phyloP scores from a whole-genome alignment of 1,140 invertebrate species.

The Mactra quadrangularis region DNA sequence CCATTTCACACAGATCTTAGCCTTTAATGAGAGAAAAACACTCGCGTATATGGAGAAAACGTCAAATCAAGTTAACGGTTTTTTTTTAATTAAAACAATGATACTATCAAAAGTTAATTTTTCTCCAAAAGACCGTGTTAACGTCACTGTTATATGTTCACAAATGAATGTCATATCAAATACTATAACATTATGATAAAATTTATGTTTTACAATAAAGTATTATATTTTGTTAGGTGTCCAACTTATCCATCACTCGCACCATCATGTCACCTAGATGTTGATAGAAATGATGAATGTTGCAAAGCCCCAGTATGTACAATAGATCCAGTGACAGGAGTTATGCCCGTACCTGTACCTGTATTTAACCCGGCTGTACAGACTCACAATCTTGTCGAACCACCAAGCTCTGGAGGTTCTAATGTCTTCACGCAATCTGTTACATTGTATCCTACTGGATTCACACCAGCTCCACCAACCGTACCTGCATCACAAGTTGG shows the following conservation, averaged over 20 bases:
- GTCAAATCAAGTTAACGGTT: no score
- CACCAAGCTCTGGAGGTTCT: conserved; percentile 40
- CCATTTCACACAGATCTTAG: no score
- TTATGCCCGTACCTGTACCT: conserved; percentile 66
- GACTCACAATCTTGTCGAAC: conserved; percentile 57
- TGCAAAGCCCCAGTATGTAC: conserved; percentile 73
- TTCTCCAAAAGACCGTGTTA: no score
- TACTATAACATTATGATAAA: no score
- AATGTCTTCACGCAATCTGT: conserved; percentile 58
- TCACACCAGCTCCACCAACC: conserved; percentile 69
- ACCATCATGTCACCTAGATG: conserved; percentile 68
- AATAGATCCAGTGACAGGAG: conserved; percentile 66
- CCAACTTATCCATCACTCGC: conserved; percentile 73
- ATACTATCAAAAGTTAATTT: no score
- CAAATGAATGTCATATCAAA: no score
- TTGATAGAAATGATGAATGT: conserved; percentile 73
- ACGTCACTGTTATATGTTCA: no score
- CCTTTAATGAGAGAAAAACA: no score
- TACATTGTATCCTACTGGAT: conserved; percentile 57
- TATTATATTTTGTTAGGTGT: no score
- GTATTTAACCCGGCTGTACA: conserved; percentile 61
- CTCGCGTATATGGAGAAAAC: no score
- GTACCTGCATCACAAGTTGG: conserved; percentile 12
- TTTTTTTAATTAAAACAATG: no score
- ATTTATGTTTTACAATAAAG: no score